Base-by-base conservation (phyloP, 2,888 invertebrate genomes). In the Rhaphigaster nebulosa region DNA sequence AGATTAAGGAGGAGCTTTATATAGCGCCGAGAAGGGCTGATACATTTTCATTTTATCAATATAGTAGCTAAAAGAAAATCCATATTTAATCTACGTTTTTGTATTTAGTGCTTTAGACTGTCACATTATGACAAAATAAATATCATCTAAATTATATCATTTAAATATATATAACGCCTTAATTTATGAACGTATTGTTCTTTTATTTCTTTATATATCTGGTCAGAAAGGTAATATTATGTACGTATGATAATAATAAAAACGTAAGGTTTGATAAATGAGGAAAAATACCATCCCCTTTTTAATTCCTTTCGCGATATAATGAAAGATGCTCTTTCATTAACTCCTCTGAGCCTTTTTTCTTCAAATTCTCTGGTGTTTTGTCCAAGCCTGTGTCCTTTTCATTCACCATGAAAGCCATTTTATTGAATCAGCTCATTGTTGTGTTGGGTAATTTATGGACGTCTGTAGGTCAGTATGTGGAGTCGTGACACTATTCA, bases 1-100 rank as follows among this genome's bases (percentile, higher is more conserved):
- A 20, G 70, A 38, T 38, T 34, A 38, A 76, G 38, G 70, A 38
- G 38, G 8, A 76, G 34, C 34, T 76, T 76, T 38, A 76, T 76
- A 76, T 76, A 38, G 70, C 34, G 0, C 20, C 34, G 1, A 4
- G 18, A n/a, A 65, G 34, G 34, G 6, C 70, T 76, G 6, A 76
- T 76, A 38, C 5, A 76, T 76, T 76, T 76, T 76, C 38, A 8
- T 38, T 76, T 76, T 76, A 76, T 76, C 34, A 76, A 76, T 76
- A 76, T 34, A 6, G 20, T 18, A 6, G 1, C 6, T 76, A 76
- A 18, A 38, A 76, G 38, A 38, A 76, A 76, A 38, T 38, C 8
- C 8, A 38, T 38, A 5, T 20, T 76, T 76, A 20, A 38, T 76
- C 12, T 18, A n/a, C 3, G 10, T 20, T 54, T 60, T 60, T n/a